A percentile compares a stretch with the other conserved stretches of the same genome.
Conservation (phyloP, 2,113 vertebrate species). For the Lucifuga dentata region DNA sequence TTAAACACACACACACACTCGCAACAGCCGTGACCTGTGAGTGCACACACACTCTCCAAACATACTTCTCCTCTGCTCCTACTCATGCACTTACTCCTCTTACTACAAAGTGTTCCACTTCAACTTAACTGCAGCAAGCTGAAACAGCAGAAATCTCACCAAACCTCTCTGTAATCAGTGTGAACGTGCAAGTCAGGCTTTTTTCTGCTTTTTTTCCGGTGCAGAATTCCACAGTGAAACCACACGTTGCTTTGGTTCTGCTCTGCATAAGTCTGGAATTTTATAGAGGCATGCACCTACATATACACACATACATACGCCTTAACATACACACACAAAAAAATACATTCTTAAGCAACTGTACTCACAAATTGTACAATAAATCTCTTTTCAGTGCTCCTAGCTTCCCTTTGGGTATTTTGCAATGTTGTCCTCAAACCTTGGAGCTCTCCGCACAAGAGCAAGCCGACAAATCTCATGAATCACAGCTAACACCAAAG, state of each 20-base stretch:
- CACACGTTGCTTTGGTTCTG: constrained; percentile 33
- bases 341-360: neutral
- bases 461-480: neutral
- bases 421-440: neutral
- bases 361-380: neutral
- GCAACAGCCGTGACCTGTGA: too few species aligned
- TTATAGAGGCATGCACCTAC: constrained; percentile 7
- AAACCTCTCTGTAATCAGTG: constrained; percentile 40
- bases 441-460: neutral
- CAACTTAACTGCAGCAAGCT: constrained; percentile 37
- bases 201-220: neutral
- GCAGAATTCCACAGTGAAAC: constrained; percentile 54
- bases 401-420: neutral
- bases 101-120: constrained; percentile 29
- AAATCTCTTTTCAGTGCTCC: neutral
- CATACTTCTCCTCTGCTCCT: constrained; percentile 12
- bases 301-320: neutral
- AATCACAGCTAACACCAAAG: neutral
- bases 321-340: neutral
- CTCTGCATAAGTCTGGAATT: constrained; percentile 35
- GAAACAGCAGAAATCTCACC: constrained; percentile 55
- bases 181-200: constrained; percentile 54
- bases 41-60: neutral
- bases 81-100: neutral
- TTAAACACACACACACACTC: constrained; percentile 28